Conservation (phyloP, 2,113 vertebrate genomes). For the Hepsetus odoe region DNA sequence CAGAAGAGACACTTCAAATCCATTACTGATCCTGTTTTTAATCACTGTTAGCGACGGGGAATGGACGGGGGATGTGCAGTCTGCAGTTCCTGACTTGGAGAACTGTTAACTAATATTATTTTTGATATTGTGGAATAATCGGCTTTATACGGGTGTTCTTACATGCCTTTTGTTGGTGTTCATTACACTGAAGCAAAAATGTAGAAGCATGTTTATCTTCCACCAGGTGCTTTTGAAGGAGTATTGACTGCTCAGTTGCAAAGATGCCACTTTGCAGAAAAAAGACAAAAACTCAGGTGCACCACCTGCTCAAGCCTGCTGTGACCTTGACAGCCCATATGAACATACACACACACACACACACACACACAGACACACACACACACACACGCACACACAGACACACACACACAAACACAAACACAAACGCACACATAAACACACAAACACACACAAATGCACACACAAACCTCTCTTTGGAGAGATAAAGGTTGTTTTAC, state of each 20-base stretch:
- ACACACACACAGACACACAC: too few relatives aligned
- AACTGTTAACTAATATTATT: neutral
- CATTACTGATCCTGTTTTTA: neutral
- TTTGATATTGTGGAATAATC: neutral
- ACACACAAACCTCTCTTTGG: constrained; percentile 5
- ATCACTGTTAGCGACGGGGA: neutral
- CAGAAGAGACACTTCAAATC: neutral
- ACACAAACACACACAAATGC: too few relatives aligned
- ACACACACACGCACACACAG: too few relatives aligned
- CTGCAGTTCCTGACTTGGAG: neutral
- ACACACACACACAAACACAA: constrained; percentile 11
- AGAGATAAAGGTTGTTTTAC: neutral
- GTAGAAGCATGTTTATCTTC: neutral
- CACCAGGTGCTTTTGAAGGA: constrained; percentile 11
- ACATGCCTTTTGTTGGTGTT: neutral
- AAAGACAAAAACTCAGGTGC: constrained; percentile 17
- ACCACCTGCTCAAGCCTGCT: constrained; percentile 42
- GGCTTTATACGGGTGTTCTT: neutral
- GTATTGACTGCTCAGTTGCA: neutral
- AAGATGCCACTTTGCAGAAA: constrained; percentile 26
- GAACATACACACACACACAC: too few relatives aligned
- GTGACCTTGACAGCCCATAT: constrained; percentile 22
- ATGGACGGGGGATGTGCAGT: neutral
- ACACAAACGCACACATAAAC: too few relatives aligned
- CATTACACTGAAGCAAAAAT: neutral